Conservation (phyloP, 2,797 vertebrate species). For the Echiichthys vipera region DNA sequence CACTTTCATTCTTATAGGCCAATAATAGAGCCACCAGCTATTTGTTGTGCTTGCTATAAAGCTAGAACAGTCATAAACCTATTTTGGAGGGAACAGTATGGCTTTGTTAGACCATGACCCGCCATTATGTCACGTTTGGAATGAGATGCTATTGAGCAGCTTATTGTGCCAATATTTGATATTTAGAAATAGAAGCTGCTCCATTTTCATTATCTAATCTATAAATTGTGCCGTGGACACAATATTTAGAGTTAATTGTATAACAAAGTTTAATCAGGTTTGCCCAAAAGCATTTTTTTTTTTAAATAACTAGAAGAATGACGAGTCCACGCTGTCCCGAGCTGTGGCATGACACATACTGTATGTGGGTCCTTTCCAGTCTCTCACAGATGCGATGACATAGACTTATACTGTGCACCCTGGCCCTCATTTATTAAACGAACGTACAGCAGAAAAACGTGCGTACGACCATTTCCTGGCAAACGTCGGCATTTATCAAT, state of each 20-base stretch:
- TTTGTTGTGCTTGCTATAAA: constrained; percentile 37
- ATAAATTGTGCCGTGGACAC: not conserved
- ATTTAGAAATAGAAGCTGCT: constrained; percentile 12
- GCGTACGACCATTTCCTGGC: too few species aligned
- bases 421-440: too few species aligned
- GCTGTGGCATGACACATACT: not conserved
- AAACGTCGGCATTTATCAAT: too few species aligned
- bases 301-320: not conserved
- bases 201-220: not conserved
- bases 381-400: constrained; percentile 36
- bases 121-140: constrained; percentile 35
- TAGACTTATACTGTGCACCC: constrained; percentile 23
- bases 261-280: not conserved
- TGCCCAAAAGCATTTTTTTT: not conserved
- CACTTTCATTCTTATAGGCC: constrained; percentile 33
- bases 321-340: not conserved
- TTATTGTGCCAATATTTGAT: constrained; percentile 37
- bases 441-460: too few species aligned
- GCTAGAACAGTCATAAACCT: constrained; percentile 40
- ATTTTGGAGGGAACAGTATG: constrained; percentile 40
- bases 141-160: constrained; percentile 28
- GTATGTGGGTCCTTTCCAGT: not conserved
- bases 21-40: constrained; percentile 26
- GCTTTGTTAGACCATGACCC: constrained; percentile 45
- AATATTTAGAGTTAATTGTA: too few species aligned